Evolutionary conservation across 1,140 invertebrate genomes (phyloP).

Genomic region (Zaprionus lachaisei): DNA sequence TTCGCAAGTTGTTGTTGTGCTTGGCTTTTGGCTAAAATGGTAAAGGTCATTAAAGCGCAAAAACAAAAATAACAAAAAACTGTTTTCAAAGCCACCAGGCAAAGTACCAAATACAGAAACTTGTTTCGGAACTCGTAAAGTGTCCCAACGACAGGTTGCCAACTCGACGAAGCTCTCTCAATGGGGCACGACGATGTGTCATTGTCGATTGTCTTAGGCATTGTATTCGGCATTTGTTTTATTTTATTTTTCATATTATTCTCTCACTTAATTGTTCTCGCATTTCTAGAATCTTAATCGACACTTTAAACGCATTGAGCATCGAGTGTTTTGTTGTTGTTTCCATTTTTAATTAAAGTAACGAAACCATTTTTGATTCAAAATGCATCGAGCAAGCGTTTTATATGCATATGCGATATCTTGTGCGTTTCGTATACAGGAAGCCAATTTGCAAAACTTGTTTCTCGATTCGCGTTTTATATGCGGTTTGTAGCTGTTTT

Average conservation of each 20-base stretch:
- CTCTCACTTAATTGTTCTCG: constrained; percentile 24
- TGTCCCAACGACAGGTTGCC: constrained; percentile 34
- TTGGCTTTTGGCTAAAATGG: constrained; percentile 50
- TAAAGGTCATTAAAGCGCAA: constrained; percentile 55
- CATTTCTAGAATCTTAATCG: constrained; percentile 54
- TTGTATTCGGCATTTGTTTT: constrained; percentile 15
- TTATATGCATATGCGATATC: constrained; percentile 7
- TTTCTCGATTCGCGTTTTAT: constrained; percentile 29
- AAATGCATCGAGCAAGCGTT: constrained; percentile 36
- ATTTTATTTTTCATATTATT: constrained; percentile 15
- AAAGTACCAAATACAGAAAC: constrained; percentile 59
- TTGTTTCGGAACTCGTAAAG: constrained; percentile 46
- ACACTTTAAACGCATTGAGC: constrained; percentile 13
- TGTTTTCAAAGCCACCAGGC: constrained; percentile 46
- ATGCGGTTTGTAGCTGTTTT: constrained; percentile 14
- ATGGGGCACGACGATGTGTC: constrained; percentile 36
- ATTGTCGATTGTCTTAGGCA: constrained; percentile 14
- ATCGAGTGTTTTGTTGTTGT: constrained; percentile 15
- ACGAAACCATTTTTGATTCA: constrained; percentile 36
- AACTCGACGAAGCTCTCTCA: constrained; percentile 10
- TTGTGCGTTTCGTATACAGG: constrained; percentile 41
- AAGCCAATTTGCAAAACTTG: constrained; percentile 50
- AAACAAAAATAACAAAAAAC: constrained; percentile 13
- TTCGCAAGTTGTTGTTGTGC: neutral
- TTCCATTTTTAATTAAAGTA: constrained; percentile 16